Percentiles rank a stretch among this genome's conserved stretches.
Evolutionary conservation across 2,797 vertebrate species (phyloP).

Genomic region (Hipposideros larvatus): DNA sequence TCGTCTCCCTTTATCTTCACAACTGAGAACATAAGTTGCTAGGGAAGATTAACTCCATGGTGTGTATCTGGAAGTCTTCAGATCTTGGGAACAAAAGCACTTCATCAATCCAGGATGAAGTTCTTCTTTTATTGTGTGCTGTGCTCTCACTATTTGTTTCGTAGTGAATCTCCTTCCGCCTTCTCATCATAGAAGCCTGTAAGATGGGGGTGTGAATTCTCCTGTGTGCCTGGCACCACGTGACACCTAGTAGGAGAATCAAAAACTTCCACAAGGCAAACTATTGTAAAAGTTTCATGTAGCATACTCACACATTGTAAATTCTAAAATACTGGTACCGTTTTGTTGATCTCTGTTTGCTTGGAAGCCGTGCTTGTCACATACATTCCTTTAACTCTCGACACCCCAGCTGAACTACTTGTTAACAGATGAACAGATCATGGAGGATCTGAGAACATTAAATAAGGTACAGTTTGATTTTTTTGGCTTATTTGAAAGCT

Average conservation of each 20-base stretch:
- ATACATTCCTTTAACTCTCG: conserved; percentile 87
- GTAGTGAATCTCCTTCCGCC: not conserved
- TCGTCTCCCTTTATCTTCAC: not conserved
- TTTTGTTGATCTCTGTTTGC: conserved; percentile 28
- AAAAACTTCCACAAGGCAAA: not conserved
- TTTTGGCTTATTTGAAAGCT: not conserved
- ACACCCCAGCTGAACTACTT: conserved; percentile 98
- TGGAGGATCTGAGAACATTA: conserved; percentile 97
- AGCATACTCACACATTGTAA: not conserved
- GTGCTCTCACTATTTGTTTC: not conserved
- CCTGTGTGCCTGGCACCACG: not conserved
- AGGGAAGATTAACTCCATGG: not conserved
- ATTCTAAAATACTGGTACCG: not conserved
- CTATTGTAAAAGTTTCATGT: not conserved
- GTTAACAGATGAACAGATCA: conserved; percentile 98
- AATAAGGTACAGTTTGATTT: conserved; percentile 92
- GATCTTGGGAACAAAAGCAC: not conserved
- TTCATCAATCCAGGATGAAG: not conserved
- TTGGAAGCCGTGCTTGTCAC: not conserved
- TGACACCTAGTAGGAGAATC: not conserved
- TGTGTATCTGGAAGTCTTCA: not conserved
- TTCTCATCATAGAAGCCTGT: not conserved
- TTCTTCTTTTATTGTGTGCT: not conserved
- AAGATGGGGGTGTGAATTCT: not conserved
- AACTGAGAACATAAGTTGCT: not conserved